A percentile compares a stretch with the other conserved stretches of the same genome.
phyloP scores from a whole-genome alignment of 64 coral and sea anemone species.

The Porites australiensis region DNA sequence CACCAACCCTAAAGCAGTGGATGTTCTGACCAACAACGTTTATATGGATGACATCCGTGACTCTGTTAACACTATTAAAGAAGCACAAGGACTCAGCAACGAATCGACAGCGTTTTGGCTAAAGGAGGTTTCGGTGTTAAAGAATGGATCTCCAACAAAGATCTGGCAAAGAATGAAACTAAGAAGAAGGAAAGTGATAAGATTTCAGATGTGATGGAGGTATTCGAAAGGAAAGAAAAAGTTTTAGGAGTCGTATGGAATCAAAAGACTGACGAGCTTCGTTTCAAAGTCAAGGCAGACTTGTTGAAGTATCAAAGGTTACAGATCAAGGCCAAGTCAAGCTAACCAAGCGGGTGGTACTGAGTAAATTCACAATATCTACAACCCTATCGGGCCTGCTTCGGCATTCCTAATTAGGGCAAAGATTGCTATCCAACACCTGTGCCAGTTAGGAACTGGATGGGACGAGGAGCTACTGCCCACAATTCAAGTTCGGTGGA shows the following conservation, averaged over 20 bases:
- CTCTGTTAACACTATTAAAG: conserved; percentile 37
- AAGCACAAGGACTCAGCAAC: neutral
- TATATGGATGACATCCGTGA: conserved; percentile 64
- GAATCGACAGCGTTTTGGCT: conserved; percentile 27
- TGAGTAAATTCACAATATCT: conserved; percentile 55
- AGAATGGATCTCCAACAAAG: conserved; percentile 21
- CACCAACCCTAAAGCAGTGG: conserved; percentile 10
- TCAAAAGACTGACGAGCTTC: conserved; percentile 35
- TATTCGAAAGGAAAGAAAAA: conserved; percentile 31
- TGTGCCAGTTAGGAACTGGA: conserved; percentile 42
- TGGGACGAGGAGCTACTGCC: conserved; percentile 63
- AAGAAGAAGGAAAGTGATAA: neutral
- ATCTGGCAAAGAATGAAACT: neutral
- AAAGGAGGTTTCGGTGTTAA: conserved; percentile 62
- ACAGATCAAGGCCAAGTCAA: neutral
- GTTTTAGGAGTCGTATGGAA: conserved; percentile 51
- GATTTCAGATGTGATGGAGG: neutral
- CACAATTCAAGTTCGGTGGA: neutral
- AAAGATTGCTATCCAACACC: conserved; percentile 57
- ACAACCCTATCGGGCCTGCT: conserved; percentile 65
- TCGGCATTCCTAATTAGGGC: conserved; percentile 15
- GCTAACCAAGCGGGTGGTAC: conserved; percentile 50
- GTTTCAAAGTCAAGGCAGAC: conserved; percentile 21
- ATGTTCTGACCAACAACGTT: conserved; percentile 11
- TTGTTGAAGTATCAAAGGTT: neutral